Evolutionary conservation across 2,888 invertebrate species (phyloP).

Genomic region (Seladonia tumulorum): DNA sequence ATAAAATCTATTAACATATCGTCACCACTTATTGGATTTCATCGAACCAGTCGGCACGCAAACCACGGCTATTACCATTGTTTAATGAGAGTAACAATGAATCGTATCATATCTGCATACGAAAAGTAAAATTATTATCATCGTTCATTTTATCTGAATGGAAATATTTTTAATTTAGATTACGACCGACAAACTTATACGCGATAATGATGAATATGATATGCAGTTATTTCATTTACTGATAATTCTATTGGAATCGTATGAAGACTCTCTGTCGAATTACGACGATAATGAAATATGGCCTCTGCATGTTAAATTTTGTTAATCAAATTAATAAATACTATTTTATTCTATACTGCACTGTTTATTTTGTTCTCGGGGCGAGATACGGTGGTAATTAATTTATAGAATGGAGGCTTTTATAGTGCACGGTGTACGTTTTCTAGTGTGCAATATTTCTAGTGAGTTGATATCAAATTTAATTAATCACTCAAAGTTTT

Average conservation of each 20-base stretch:
- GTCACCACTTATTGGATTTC: neutral
- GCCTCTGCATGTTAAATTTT: neutral
- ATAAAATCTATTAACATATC: neutral
- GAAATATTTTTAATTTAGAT: neutral
- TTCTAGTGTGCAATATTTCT: neutral
- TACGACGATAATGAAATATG: neutral
- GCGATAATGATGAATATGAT: neutral
- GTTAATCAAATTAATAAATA: neutral
- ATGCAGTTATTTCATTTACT: neutral
- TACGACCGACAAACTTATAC: neutral
- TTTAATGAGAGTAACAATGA: neutral
- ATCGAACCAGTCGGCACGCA: neutral
- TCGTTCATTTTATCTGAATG: neutral
- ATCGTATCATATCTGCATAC: neutral
- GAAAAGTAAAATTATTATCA: neutral
- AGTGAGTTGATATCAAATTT: neutral
- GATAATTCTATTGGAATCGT: neutral
- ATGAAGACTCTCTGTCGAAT: neutral
- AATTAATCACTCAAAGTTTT: neutral
- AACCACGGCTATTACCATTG: neutral
- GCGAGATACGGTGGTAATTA: neutral
- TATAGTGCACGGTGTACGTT: neutral
- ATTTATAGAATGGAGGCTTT: neutral
- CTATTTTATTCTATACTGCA: neutral
- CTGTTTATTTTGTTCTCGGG: neutral